A percentile compares a stretch with the other conserved stretches of the same genome.
phyloP scores from a whole-genome alignment of 2,113 vertebrate species.

The Cyanoliseus patagonus region DNA sequence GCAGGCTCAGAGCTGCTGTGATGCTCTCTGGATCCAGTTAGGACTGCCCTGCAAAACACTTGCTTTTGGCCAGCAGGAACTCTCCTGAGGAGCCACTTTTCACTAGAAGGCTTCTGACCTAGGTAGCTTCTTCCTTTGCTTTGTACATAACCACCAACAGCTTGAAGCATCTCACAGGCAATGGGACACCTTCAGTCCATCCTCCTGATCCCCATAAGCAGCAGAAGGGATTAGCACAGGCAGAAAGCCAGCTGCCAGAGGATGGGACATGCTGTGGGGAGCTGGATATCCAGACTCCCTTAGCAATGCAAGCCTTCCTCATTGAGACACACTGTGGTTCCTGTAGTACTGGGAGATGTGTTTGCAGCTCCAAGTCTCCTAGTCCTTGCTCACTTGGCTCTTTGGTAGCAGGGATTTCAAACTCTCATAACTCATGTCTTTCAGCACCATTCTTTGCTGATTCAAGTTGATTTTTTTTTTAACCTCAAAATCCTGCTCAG shows the following conservation, averaged over 20 bases:
- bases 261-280: not conserved
- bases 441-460: slow-evolving; percentile 52
- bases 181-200: not conserved
- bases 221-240: not conserved
- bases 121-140: not conserved
- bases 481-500: slow-evolving; percentile 13
- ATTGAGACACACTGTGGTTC: not conserved
- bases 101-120: not conserved
- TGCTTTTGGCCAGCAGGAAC: not conserved
- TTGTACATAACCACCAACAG: not conserved
- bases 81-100: not conserved
- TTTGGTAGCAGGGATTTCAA: slow-evolving; percentile 17
- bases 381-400: slow-evolving; percentile 11
- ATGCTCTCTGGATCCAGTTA: not conserved
- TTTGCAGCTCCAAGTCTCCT: not conserved
- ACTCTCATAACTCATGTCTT: slow-evolving; percentile 30
- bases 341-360: not conserved
- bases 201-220: not conserved
- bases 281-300: not conserved
- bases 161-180: not conserved
- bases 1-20: not conserved
- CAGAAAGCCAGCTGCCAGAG: not conserved
- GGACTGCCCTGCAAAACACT: not conserved
- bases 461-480: slow-evolving; percentile 42
- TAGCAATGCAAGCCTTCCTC: not conserved